Evolutionary conservation across 2,888 invertebrate species (phyloP).

Genomic region (Catocala sponsa): DNA sequence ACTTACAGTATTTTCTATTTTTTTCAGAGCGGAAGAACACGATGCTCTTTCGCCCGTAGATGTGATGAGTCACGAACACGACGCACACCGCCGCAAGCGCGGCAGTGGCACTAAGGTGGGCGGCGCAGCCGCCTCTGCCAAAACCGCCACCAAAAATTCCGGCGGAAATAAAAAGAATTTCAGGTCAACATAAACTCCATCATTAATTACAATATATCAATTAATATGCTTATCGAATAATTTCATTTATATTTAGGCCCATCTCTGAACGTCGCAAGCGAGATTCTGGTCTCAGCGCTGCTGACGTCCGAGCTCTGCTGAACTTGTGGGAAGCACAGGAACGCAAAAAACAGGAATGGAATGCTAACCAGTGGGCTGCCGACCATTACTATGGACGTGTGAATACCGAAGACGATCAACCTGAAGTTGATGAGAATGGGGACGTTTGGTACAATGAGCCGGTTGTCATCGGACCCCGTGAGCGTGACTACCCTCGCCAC

Average conservation of each 20-base stretch:
- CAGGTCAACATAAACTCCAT: constrained; percentile 67
- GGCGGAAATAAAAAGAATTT: constrained; percentile 84
- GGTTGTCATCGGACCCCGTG: constrained; percentile 81
- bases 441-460: constrained; percentile 89
- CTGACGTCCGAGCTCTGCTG: constrained; percentile 88
- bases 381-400: constrained; percentile 78
- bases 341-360: constrained; percentile 84
- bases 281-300: constrained; percentile 89
- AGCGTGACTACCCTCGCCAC: constrained; percentile 77
- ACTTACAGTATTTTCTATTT: constrained; percentile 17
- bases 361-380: constrained; percentile 79
- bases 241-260: constrained; percentile 65
- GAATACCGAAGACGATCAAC: constrained; percentile 82
- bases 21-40: constrained; percentile 71
- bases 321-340: constrained; percentile 89
- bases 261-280: constrained; percentile 87
- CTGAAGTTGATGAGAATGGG: constrained; percentile 84
- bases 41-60: constrained; percentile 73
- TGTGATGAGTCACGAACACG: constrained; percentile 68
- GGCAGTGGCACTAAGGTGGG: constrained; percentile 82
- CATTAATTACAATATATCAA: constrained; percentile 16
- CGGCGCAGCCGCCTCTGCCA: constrained; percentile 82
- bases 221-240: constrained; percentile 37
- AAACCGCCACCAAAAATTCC: constrained; percentile 81
- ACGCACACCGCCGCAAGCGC: constrained; percentile 76